Conservation (phyloP, 2,888 invertebrate genomes). For the Nudaria mundana region DNA sequence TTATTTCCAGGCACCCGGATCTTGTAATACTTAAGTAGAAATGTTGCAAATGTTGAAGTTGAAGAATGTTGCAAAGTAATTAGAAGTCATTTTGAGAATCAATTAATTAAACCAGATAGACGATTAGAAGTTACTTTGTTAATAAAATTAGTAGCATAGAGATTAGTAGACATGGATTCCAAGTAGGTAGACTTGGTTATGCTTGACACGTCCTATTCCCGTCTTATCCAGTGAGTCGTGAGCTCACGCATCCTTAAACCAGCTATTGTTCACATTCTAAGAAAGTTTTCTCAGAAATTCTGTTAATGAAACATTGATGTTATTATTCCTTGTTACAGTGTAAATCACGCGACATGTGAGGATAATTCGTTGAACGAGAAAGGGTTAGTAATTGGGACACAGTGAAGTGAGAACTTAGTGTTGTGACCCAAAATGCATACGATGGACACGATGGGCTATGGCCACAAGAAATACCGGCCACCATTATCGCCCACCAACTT, state of each 20-base stretch:
- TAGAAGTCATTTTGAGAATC: too few species aligned
- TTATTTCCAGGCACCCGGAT: too few species aligned
- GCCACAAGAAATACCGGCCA: slow-evolving; percentile 83
- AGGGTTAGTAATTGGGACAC: slow-evolving; percentile 7
- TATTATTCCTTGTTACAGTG: slow-evolving; percentile 33
- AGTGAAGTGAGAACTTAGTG: slow-evolving; percentile 38
- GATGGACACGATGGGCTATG: slow-evolving; percentile 84
- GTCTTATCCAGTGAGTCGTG: slow-evolving; percentile 38
- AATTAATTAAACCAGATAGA: too few species aligned
- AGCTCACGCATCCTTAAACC: slow-evolving; percentile 10
- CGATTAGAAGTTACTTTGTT: background rate
- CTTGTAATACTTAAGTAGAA: too few species aligned
- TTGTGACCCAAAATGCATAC: slow-evolving; percentile 61
- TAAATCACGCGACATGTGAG: slow-evolving; percentile 37
- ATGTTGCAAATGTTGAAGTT: too few species aligned
- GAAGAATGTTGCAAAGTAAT: too few species aligned
- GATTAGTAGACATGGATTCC: too few species aligned
- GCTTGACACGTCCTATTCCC: slow-evolving; percentile 28
- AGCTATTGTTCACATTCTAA: slow-evolving; percentile 23
- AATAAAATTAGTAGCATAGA: too few species aligned
- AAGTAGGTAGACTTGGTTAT: slow-evolving; percentile 26
- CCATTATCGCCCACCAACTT: slow-evolving; percentile 81
- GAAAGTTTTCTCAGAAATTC: slow-evolving; percentile 19
- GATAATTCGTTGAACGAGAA: slow-evolving; percentile 4
- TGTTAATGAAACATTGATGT: background rate